Evolutionary conservation across 1,140 invertebrate species (phyloP).

Genomic region (Oryzaephilus surinamensis): DNA sequence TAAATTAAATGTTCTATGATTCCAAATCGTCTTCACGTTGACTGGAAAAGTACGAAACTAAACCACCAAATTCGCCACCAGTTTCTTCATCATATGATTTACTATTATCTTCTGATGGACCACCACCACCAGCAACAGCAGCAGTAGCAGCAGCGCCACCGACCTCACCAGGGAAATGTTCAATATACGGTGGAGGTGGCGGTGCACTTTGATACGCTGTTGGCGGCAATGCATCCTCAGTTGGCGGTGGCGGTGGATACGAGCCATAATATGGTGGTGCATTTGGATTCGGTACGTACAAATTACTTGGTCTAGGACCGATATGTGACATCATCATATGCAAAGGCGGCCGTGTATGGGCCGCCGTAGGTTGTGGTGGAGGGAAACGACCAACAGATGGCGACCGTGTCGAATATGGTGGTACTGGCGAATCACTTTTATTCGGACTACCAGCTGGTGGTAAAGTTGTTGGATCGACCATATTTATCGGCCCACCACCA

Average conservation of each 20-base stretch:
- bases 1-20: too few species aligned
- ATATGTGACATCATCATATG: too few species aligned
- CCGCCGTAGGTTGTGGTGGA: conserved; percentile 29
- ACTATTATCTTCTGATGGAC: conserved; percentile 21
- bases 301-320: too few species aligned
- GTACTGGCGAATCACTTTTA: conserved; percentile 21
- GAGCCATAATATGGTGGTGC: too few species aligned
- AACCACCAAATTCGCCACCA: conserved; percentile 65
- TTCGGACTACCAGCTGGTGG: conserved; percentile 35
- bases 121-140: too few species aligned
- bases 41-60: conserved; percentile 81
- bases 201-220: too few species aligned
- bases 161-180: too few species aligned
- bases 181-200: conserved; percentile 6
- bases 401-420: conserved; percentile 34
- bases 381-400: conserved; percentile 26
- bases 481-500: conserved; percentile 40
- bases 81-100: conserved; percentile 43
- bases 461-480: conserved; percentile 27
- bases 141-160: too few species aligned
- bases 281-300: too few species aligned
- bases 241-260: conserved; percentile 28
- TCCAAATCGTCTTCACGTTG: conserved; percentile 61
- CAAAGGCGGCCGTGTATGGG: conserved; percentile 25
- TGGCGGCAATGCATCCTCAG: conserved; percentile 32